These are phyloP conservation scores for Oscheius sp. DNA, from an alignment of 2,888 invertebrate genomes.

Conservation along the genomic window DNA sequence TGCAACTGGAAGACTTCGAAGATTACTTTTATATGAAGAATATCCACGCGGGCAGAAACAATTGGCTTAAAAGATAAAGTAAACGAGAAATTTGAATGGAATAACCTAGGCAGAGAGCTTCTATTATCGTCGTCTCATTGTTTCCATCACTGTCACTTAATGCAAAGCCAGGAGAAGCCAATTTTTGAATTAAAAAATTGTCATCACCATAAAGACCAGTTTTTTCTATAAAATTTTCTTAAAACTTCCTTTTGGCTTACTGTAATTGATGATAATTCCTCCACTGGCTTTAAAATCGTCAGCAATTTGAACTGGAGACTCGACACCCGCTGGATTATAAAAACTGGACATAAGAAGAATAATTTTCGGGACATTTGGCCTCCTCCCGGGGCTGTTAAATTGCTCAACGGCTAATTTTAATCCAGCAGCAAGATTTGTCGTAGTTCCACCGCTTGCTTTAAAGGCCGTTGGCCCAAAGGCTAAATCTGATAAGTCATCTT, in stretches of 20 bases:
- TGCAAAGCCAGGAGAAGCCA: not conserved
- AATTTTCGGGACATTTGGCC: not conserved
- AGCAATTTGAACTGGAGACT: not conserved
- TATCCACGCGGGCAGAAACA: not conserved
- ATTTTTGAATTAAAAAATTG: not conserved
- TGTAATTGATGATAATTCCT: conserved; percentile 2
- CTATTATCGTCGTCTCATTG: not conserved
- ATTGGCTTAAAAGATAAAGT: not conserved
- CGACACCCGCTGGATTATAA: not conserved
- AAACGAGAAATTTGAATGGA: too few species aligned
- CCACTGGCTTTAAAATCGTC: not conserved
- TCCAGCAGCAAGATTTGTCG: not conserved
- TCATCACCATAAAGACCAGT: too few species aligned
- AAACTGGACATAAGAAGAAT: not conserved
- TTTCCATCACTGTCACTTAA: not conserved
- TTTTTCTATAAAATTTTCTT: not conserved
- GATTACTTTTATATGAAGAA: too few species aligned
- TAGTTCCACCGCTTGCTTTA: not conserved
- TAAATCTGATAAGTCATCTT: too few species aligned
- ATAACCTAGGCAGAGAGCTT: not conserved
- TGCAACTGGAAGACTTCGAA: too few species aligned
- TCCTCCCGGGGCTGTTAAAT: not conserved
- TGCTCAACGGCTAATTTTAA: not conserved
- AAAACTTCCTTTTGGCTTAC: too few species aligned
- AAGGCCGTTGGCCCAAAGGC: too few species aligned